Conservation (phyloP, 2,113 vertebrate species). For the Salvelinus sp. region DNA sequence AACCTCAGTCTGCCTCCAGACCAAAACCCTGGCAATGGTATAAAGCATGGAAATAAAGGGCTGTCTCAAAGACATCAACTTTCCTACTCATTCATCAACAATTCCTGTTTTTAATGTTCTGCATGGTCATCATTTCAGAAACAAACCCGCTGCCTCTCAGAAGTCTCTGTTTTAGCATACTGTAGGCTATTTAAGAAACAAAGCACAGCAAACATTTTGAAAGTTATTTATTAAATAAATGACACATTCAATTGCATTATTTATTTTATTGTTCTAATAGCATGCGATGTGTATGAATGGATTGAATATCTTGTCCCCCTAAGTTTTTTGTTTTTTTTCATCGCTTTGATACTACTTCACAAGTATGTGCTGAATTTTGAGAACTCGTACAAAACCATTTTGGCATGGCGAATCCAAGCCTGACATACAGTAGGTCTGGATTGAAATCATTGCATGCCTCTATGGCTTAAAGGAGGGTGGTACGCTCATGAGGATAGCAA, state of each 20-base stretch:
- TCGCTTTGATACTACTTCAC: too few species aligned
- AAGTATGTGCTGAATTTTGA: too few species aligned
- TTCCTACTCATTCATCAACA: slow-evolving; percentile 59
- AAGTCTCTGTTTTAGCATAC: neutral
- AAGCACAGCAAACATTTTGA: slow-evolving; percentile 24
- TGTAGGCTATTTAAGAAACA: slow-evolving; percentile 29
- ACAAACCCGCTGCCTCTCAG: neutral
- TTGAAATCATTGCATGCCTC: too few species aligned
- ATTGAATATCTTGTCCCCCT: too few species aligned
- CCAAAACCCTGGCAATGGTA: slow-evolving; percentile 56
- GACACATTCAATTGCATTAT: too few species aligned
- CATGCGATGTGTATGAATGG: neutral
- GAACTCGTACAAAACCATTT: too few species aligned
- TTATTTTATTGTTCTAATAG: too few species aligned
- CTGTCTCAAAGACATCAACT: slow-evolving; percentile 4
- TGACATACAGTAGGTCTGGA: too few species aligned
- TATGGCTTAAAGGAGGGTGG: too few species aligned
- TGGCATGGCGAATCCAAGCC: too few species aligned
- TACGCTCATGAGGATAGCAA: too few species aligned
- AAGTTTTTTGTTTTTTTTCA: too few species aligned
- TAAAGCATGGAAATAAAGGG: slow-evolving; percentile 41
- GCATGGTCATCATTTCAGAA: neutral
- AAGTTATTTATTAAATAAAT: neutral
- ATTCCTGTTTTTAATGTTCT: slow-evolving; percentile 33
- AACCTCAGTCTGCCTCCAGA: slow-evolving; percentile 49